Evolutionary conservation across 2,888 invertebrate genomes (phyloP), one percentile per base, ranked within the genome.

Genomic region (Dasysyrphus tricinctus): DNA sequence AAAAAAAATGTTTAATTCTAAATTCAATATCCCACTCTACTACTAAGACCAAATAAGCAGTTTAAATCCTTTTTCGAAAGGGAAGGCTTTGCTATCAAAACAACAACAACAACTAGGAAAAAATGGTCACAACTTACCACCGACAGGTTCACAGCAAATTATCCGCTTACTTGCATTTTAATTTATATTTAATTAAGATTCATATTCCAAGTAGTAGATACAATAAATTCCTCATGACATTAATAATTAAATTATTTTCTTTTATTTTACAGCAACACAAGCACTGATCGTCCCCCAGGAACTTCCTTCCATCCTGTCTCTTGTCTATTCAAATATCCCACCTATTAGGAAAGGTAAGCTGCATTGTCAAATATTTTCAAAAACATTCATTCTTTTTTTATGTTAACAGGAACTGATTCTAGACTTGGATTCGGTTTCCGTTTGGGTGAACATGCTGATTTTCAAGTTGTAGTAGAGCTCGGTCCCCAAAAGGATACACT

Each of bases 271-370:
- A 90, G 84, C 16, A 9, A 76, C 80, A 44, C 76, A 84, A 39
- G 75, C 84, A n/a, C 92, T 97, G 24, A 95, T 97, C 88, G 94
- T 97, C 39, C 97, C 97, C 0, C 96, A 97, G 90, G 97, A 97
- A 91, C 89, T 97, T 67, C 96, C 97, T 0, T 96, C 97, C 0
- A 91, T 97, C 39, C 93, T 97, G 8, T 97, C 97, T 0, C 93
- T 97, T 5, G 95, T 97, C 0, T 97, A 97, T 91, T 96, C 97
- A 9, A 97, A 97, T 89, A 96, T 97, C 84, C 97, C 97, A 5
- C 96, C 96, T 0, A 95, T 97, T 11, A 96, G 96, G 90, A 97
- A 97, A 95, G 97, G 97, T 96, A 39, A 82, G 80, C 24, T n/a
- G 0, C 3, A 8, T 3, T 19, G 5, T 11, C 24, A n/a, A 56